Percentiles rank a stretch among this genome's conserved stretches.
Evolutionary conservation across 2,797 vertebrate genomes (phyloP).

Genomic region (Thripadectes ignobilis): DNA sequence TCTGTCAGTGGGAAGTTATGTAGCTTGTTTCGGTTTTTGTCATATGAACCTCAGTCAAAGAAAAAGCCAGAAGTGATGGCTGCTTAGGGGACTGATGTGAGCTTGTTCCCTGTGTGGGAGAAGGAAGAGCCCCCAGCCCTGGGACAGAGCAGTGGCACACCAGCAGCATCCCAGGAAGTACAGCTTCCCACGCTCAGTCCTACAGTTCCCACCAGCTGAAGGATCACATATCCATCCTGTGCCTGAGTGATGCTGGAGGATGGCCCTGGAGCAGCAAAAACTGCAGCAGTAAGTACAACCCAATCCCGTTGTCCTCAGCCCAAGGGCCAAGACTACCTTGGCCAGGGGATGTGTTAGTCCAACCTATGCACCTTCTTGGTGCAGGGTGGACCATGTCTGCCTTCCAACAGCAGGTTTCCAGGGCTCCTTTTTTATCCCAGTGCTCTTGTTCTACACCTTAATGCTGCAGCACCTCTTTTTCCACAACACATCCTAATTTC

Average conservation of each 20-base stretch:
- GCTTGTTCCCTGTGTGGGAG: fast-evolving
- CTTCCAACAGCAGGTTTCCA: background rate
- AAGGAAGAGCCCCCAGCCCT: background rate
- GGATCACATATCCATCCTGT: fast-evolving
- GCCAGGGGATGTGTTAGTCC: background rate
- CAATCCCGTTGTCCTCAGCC: background rate
- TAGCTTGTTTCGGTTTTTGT: background rate
- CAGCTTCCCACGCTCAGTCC: background rate
- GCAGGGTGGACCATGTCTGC: fast-evolving
- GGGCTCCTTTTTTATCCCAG: background rate
- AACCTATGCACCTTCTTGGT: background rate
- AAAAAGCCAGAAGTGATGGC: background rate
- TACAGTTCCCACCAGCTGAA: background rate
- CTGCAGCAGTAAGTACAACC: background rate
- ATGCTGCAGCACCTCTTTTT: background rate
- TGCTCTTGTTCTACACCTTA: background rate
- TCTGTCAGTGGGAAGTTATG: background rate
- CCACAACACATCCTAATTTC: background rate
- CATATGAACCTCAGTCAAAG: background rate
- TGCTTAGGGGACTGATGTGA: background rate
- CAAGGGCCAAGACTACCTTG: background rate
- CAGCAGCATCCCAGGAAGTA: background rate
- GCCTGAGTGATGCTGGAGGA: background rate
- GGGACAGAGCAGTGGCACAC: background rate
- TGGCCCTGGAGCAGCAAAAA: background rate